Base-by-base conservation (phyloP, 2,113 vertebrate species). In the Takifugu bimaculatus region DNA sequence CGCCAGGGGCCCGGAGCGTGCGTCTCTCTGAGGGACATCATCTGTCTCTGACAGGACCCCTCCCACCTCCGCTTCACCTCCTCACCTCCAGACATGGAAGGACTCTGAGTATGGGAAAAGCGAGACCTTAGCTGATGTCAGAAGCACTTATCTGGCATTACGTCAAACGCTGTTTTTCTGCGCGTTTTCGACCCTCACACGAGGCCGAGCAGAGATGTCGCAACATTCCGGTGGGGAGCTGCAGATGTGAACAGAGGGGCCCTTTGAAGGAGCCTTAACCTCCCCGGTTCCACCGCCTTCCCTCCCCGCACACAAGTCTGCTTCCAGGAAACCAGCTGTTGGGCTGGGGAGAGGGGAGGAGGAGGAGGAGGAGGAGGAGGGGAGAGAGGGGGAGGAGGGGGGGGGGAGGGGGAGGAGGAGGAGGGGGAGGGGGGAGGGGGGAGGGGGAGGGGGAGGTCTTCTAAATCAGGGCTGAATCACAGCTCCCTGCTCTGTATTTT, bases 321-420 rank as follows among this genome's bases (percentile, higher is more conserved):
- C 72, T 87, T 89, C 86, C 84, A 88, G 87, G 87, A 88, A 89
- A 84, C 82, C 88, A 90, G 87, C 87, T 89, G 88, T 88, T 86
- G 75, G 75, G 70, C 49, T 55, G 56, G 15, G 72, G 79, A 72
- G 63, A 76, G 13, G 64, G 13, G 11, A 5, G 5, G 3, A 29
- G 29, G 5, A 29, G 29, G 29, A 39, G 35, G 35, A 39, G 35
- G 35, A 10, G 35, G 29, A 39, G 35, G 35, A 9, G 66, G 11
- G 1, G 5, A 0, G 2, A 2, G 5, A 29, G 29, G 29, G 10
- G 35, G 35, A 39, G 35, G 35, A 10, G 35, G 29, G 11, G 35
- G 35, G 1, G 35, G n/a, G n/a, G 11, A 5, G 5, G 3, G 2
- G 29, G 5, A 29, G 29, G 29, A 39, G 35, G 35, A 39, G 35